These are phyloP conservation scores for Leucophenga montana DNA, from an alignment of 2,888 invertebrate species.

Conservation along the genomic window DNA sequence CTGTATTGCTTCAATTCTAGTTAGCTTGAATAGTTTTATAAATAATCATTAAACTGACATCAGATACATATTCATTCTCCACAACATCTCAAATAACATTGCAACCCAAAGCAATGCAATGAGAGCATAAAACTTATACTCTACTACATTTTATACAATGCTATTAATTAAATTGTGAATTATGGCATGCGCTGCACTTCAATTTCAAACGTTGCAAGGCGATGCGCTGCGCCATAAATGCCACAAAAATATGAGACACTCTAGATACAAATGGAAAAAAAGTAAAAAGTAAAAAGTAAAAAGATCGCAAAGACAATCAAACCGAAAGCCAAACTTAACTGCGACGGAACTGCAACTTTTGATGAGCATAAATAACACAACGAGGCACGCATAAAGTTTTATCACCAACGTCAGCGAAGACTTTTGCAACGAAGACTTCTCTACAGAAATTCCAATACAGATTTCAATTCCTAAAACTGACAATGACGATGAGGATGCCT, in stretches of 20 bases:
- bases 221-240: constrained; percentile 54
- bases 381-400: constrained; percentile 58
- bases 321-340: constrained; percentile 13
- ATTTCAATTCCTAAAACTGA: background rate
- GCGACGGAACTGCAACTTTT: constrained; percentile 41
- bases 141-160: constrained; percentile 49
- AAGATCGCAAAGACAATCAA: constrained; percentile 8
- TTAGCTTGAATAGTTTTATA: too few relatives aligned
- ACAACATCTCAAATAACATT: too few relatives aligned
- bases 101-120: too few relatives aligned
- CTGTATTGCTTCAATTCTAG: too few relatives aligned
- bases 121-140: constrained; percentile 34
- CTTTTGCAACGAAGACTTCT: constrained; percentile 15
- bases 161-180: constrained; percentile 69
- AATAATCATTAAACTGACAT: too few relatives aligned
- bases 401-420: constrained; percentile 31
- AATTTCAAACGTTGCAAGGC: constrained; percentile 33
- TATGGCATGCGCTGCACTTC: constrained; percentile 58
- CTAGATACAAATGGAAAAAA: too few relatives aligned
- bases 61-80: too few relatives aligned
- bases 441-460: constrained; percentile 4
- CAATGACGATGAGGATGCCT: background rate
- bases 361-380: constrained; percentile 54
- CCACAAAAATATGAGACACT: constrained; percentile 62
- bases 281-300: constrained; percentile 10